A percentile compares a stretch with the other conserved stretches of the same genome.
phyloP scores from a whole-genome alignment of 1,140 invertebrate species.

The Lordiphosa collinella region DNA sequence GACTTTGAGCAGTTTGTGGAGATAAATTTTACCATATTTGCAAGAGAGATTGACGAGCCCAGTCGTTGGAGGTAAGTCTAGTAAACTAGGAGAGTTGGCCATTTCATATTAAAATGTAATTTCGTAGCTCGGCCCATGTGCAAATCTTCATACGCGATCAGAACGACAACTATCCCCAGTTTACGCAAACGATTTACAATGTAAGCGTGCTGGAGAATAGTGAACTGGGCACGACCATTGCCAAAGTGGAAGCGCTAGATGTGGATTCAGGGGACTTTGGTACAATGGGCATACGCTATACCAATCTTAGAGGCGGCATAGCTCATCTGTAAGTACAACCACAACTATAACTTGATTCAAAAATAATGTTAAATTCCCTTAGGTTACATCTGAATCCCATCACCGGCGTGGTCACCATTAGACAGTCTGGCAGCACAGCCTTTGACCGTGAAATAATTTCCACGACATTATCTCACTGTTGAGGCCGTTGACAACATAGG shows the following conservation, averaged over 20 bases:
- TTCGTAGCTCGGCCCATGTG: conserved; percentile 87
- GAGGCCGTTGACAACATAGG: conserved; percentile 94
- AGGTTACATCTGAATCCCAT: conserved; percentile 90
- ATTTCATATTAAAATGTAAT: neutral
- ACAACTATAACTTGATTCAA: neutral
- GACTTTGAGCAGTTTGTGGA: conserved; percentile 92
- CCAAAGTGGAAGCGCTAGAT: conserved; percentile 90
- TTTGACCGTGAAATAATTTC: conserved; percentile 94
- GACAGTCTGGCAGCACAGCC: conserved; percentile 84
- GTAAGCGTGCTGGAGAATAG: conserved; percentile 91
- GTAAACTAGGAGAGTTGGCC: accelerated
- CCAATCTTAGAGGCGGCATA: conserved; percentile 86
- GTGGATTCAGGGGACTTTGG: conserved; percentile 92
- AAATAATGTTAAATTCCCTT: neutral
- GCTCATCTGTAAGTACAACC: conserved; percentile 88
- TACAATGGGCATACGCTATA: conserved; percentile 92
- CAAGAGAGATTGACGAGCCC: conserved; percentile 87
- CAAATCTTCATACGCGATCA: conserved; percentile 92
- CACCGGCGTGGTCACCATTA: conserved; percentile 91
- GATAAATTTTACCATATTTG: conserved; percentile 92
- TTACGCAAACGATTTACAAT: conserved; percentile 88
- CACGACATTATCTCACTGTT: conserved; percentile 93
- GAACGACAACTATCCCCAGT: conserved; percentile 97
- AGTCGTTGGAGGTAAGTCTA: conserved; percentile 61
- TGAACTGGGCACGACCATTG: conserved; percentile 88